Evolutionary conservation across 53 echinoderm and acorn worm species (phyloP).

Genomic region (Holothuria scabra): DNA sequence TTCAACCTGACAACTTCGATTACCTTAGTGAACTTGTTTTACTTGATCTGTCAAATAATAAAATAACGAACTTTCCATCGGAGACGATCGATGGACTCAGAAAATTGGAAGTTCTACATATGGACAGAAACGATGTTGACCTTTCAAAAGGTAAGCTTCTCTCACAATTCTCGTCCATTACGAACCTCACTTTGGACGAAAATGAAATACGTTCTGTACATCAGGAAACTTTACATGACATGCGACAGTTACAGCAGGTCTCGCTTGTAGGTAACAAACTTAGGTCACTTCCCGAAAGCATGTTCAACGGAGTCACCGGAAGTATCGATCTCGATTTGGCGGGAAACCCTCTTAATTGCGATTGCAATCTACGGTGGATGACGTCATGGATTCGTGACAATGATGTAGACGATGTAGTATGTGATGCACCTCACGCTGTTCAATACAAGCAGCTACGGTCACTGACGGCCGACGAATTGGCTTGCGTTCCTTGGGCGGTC

Average conservation of each 20-base stretch:
- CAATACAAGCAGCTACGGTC: neutral
- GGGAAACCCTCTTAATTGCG: slow-evolving; percentile 30
- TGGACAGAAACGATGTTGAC: slow-evolving; percentile 8
- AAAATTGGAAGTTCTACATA: neutral
- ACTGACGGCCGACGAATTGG: neutral
- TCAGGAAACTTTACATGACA: slow-evolving; percentile 31
- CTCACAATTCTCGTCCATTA: neutral
- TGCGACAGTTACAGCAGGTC: slow-evolving; percentile 11
- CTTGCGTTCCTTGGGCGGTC: slow-evolving; percentile 7
- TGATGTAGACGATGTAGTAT: slow-evolving; percentile 13
- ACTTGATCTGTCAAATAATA: slow-evolving; percentile 23
- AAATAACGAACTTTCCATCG: slow-evolving; percentile 8
- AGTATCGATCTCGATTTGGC: slow-evolving; percentile 1
- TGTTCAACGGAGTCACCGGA: slow-evolving; percentile 22
- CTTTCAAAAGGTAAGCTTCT: neutral
- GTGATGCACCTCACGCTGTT: slow-evolving; percentile 3
- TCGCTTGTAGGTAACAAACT: slow-evolving; percentile 6
- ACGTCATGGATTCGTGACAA: neutral
- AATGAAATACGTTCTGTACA: slow-evolving; percentile 1
- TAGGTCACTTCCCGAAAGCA: slow-evolving; percentile 12
- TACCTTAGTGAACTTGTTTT: neutral
- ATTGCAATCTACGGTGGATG: slow-evolving; percentile 30
- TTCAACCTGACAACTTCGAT: slow-evolving; percentile 12
- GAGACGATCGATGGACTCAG: neutral
- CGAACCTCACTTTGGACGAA: neutral